These are phyloP conservation scores for Patagioenas fasciata DNA, from an alignment of 2,113 vertebrate genomes.

Conservation along the genomic window DNA sequence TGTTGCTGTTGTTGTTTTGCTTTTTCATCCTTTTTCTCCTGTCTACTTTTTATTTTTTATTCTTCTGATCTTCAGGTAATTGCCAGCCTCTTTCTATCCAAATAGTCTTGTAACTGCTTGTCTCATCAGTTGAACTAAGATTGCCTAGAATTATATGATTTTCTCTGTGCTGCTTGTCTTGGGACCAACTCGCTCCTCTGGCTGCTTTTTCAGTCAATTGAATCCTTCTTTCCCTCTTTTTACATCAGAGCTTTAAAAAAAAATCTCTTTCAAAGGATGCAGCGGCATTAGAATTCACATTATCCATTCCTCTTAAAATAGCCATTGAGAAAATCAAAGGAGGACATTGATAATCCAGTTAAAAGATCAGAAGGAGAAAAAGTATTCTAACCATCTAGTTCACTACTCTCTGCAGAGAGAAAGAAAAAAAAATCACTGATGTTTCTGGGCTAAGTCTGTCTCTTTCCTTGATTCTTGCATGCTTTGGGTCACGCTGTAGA, in stretches of 20 bases:
- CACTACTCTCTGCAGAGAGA: neutral
- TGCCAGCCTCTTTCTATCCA: neutral
- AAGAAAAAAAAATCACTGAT: neutral
- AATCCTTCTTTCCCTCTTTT: neutral
- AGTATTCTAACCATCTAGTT: neutral
- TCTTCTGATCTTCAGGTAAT: neutral
- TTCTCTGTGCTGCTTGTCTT: neutral
- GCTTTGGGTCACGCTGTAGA: neutral
- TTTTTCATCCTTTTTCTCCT: neutral
- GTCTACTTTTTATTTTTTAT: neutral
- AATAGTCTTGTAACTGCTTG: neutral
- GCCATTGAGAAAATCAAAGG: slow-evolving; percentile 43
- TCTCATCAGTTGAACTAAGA: neutral
- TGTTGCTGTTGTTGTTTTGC: neutral
- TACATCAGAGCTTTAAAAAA: neutral
- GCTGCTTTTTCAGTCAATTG: neutral
- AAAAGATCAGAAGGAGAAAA: slow-evolving; percentile 45
- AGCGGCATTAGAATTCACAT: neutral
- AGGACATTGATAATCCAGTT: slow-evolving; percentile 37
- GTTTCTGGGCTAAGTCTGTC: neutral
- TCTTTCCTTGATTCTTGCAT: neutral
- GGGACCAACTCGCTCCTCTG: neutral
- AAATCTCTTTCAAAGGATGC: slow-evolving; percentile 16
- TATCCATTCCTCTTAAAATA: slow-evolving; percentile 17
- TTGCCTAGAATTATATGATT: neutral